Base-by-base conservation (phyloP, 2,888 invertebrate genomes). In the Eupithecia subumbrata region DNA sequence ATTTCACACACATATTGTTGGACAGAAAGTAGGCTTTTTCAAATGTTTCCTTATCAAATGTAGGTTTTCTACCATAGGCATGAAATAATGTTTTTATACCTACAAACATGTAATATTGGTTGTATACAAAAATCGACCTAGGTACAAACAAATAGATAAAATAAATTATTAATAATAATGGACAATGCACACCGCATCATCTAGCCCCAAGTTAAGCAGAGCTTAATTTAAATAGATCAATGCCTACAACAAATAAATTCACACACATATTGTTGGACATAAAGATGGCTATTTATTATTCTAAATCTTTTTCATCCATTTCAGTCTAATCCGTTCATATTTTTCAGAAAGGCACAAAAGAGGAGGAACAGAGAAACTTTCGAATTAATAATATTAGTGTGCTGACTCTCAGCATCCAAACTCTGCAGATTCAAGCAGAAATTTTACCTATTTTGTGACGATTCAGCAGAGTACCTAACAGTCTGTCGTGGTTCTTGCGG, bases 41-140 rank as follows among this genome's bases (percentile, higher is more conserved):
- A 48, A 63, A 68, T 56, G 67, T 73, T 72, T 73, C n/a, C n/a
- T 45, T 45, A 11, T 40, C 22, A 18, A 40, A 37, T 40, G 11
- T 43, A 9, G 4, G 5, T n/a, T n/a, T n/a, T n/a, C n/a, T n/a
- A n/a, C n/a, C n/a, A 37, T 70, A 9, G 37, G 37, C 37, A 9
- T 40, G 9, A 8, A 40, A 40, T 40, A 40, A 9, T 40, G 40
- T 40, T 8, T 37, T 40, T 8, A 9, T 40, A 40, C 40, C 40
- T 40, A 40, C 11, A 40, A 40, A 8, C 16, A 11, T 37, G 12
- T 64, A 16, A n/a, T 37, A 37, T 37, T 37, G 16, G n/a, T 66
- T 18, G 16, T 48, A 45, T 48, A 18, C 7, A 18, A 16, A 48
- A 48, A 48, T 48, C 5, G 7, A 48, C 48, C 2, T 48, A n/a